Conservation (phyloP, 2,888 invertebrate species). For the Troilus luridus region DNA sequence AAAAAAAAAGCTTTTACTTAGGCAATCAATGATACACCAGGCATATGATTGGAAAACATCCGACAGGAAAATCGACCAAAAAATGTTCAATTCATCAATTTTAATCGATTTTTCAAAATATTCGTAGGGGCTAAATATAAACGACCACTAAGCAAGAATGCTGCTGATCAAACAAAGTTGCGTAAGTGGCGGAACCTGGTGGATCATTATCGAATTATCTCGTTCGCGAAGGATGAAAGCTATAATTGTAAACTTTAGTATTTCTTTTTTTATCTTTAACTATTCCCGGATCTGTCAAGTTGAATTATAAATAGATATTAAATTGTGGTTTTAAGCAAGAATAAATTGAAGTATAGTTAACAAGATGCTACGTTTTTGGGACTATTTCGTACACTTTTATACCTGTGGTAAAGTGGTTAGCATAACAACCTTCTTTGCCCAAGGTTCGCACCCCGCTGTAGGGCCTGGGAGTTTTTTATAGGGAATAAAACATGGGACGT, state of each 20-base stretch:
- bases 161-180: neutral
- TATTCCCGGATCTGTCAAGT: neutral
- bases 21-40: neutral
- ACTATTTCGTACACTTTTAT: no score
- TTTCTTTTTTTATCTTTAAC: neutral
- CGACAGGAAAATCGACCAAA: neutral
- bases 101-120: neutral
- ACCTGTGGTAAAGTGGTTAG: no score
- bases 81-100: neutral
- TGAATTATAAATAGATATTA: no score
- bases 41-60: no score
- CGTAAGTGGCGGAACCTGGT: neutral
- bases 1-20: neutral
- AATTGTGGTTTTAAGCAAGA: no score
- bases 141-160: neutral
- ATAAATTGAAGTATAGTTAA: no score
- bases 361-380: no score
- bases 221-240: neutral
- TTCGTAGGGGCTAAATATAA: neutral
- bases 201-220: conserved; percentile 6
- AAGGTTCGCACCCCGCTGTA: no score
- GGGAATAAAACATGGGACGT: no score
- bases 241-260: neutral
- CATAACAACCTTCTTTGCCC: no score
- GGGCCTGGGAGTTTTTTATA: no score